phyloP scores from a whole-genome alignment of 2,888 invertebrate genomes.

The Parnassius smintheus region DNA sequence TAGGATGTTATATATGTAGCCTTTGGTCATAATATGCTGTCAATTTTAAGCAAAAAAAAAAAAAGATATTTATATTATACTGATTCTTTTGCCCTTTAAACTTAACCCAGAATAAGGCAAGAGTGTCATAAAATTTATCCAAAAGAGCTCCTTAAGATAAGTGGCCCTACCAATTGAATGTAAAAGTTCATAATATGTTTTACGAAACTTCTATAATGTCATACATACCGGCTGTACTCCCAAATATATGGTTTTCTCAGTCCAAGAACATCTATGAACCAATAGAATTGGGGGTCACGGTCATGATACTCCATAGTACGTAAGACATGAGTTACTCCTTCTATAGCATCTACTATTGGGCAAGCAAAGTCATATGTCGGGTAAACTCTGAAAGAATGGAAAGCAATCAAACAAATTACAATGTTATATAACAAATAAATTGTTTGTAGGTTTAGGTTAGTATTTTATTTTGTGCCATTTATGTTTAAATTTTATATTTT shows the following conservation, averaged over 20 bases:
- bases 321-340: conserved; percentile 98
- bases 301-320: conserved; percentile 99
- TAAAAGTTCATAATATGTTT: neutral
- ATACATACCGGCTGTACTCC: conserved; percentile 88
- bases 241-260: conserved; percentile 96
- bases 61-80: too few relatives aligned
- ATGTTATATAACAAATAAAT: conserved; percentile 37
- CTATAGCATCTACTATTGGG: conserved; percentile 98
- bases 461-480: too few relatives aligned
- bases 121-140: too few relatives aligned
- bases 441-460: neutral
- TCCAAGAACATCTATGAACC: conserved; percentile 94
- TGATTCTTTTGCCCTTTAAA: too few relatives aligned
- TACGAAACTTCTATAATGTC: too few relatives aligned
- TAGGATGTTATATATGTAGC: too few relatives aligned
- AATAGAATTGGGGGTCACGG: conserved; percentile 98
- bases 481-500: too few relatives aligned
- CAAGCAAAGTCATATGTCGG: conserved; percentile 99
- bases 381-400: conserved; percentile 87
- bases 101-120: too few relatives aligned
- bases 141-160: too few relatives aligned
- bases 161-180: too few relatives aligned
- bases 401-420: conserved; percentile 2
- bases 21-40: too few relatives aligned
- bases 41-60: too few relatives aligned